Evolutionary conservation across 1,140 invertebrate species (phyloP).

Genomic region (Mizuhopecten yessoensis): DNA sequence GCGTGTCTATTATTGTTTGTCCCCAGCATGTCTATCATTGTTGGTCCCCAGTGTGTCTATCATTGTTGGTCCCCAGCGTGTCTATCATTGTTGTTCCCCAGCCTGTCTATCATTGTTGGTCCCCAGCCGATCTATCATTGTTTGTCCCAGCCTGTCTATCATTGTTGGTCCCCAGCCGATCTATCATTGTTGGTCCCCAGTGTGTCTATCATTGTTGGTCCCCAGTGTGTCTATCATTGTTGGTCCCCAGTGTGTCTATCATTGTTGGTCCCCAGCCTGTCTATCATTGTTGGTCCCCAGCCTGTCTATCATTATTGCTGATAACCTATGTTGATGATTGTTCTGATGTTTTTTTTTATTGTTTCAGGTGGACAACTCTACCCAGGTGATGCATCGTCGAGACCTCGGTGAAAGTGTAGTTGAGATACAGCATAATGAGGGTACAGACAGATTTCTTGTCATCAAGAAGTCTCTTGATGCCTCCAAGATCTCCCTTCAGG

Average conservation of each 20-base stretch:
- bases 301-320: not conserved
- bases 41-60: no score
- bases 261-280: not conserved
- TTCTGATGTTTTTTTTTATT: not conserved
- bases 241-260: not conserved
- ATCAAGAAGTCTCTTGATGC: conserved; percentile 80
- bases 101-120: no score
- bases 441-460: conserved; percentile 78
- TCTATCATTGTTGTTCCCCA: no score
- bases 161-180: not conserved
- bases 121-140: no score
- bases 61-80: no score
- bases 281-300: not conserved
- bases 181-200: no score
- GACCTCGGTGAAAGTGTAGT: conserved; percentile 76
- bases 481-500: conserved; percentile 78
- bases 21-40: no score
- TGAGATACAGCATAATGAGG: conserved; percentile 77
- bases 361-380: conserved; percentile 74
- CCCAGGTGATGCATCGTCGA: conserved; percentile 71
- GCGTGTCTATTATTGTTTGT: no score
- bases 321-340: not conserved
- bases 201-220: not conserved
- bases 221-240: not conserved
- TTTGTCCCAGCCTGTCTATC: no score